A percentile compares a stretch with the other conserved stretches of the same genome.
These are phyloP conservation scores for Clarias platycephalus DNA, from an alignment of 2,797 vertebrate genomes.

Conservation along the genomic window DNA sequence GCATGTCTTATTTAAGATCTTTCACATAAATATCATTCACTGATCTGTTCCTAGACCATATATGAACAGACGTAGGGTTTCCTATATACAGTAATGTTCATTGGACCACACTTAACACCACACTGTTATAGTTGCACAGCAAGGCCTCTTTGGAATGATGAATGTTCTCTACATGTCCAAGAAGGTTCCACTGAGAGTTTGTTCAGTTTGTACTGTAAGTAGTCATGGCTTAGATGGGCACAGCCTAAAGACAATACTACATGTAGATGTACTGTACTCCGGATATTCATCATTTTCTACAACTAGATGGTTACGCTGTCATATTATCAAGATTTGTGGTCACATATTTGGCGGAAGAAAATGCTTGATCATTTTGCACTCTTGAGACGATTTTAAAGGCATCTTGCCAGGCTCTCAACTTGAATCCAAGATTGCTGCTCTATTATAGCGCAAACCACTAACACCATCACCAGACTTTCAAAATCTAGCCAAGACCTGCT, in stretches of 20 bases:
- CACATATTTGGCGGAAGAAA: conserved; percentile 13
- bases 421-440: conserved; percentile 36
- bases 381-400: conserved; percentile 26
- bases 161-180: conserved; percentile 18
- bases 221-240: conserved; percentile 8
- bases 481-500: conserved; percentile 42
- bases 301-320: background rate
- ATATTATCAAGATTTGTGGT: conserved; percentile 15
- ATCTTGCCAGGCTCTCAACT: conserved; percentile 29
- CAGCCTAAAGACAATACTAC: background rate
- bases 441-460: conserved; percentile 44
- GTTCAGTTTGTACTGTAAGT: conserved; percentile 9
- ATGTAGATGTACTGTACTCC: too few relatives aligned
- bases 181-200: conserved; percentile 6
- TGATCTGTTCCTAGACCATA: background rate
- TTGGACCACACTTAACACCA: conserved; percentile 13
- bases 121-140: conserved; percentile 1
- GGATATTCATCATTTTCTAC: background rate
- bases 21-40: background rate
- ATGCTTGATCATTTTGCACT: conserved; percentile 39
- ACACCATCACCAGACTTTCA: conserved; percentile 36
- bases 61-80: background rate
- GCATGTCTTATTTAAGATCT: background rate
- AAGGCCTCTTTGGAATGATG: conserved; percentile 30
- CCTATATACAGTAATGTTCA: conserved; percentile 20